Percentiles rank a stretch among this genome's conserved stretches.
phyloP scores from a whole-genome alignment of 1,140 invertebrate species.

The Cydia strobilella region DNA sequence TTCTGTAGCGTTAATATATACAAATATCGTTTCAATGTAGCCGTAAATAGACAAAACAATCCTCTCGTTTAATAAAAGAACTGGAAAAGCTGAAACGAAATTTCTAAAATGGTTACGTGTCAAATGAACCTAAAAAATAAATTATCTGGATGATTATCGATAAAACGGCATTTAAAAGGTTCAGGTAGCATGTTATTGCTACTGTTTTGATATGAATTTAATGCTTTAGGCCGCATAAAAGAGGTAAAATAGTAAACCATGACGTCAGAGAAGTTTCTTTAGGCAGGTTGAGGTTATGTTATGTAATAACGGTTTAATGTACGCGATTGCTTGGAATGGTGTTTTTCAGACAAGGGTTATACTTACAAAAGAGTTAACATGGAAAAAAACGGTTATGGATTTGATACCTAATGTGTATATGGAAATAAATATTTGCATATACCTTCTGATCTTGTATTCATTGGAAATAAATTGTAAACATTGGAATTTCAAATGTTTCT shows the following conservation, averaged over 20 bases:
- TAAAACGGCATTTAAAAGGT: background rate
- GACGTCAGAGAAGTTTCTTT: constrained; percentile 44
- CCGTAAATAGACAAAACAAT: constrained; percentile 40
- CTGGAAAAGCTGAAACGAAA: background rate
- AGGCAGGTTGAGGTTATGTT: constrained; percentile 59
- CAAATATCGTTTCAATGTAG: constrained; percentile 39
- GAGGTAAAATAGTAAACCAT: constrained; percentile 35
- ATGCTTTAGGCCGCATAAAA: constrained; percentile 20
- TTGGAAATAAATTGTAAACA: no score
- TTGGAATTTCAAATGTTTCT: background rate
- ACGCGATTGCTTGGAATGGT: constrained; percentile 27
- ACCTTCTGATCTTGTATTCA: background rate
- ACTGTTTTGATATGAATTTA: constrained; percentile 35
- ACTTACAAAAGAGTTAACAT: background rate
- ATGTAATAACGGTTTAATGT: constrained; percentile 60
- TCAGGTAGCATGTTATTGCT: background rate
- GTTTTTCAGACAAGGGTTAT: constrained; percentile 8
- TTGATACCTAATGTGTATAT: background rate
- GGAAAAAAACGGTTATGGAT: background rate
- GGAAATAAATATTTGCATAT: background rate
- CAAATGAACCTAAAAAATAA: constrained; percentile 1
- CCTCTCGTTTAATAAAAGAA: background rate
- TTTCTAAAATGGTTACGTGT: background rate
- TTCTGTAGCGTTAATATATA: constrained; percentile 41
- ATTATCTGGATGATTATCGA: background rate